A percentile compares a stretch with the other conserved stretches of the same genome.
Evolutionary conservation across 1,140 invertebrate species (phyloP).

Genomic region (Vollenhovia emeryi): DNA sequence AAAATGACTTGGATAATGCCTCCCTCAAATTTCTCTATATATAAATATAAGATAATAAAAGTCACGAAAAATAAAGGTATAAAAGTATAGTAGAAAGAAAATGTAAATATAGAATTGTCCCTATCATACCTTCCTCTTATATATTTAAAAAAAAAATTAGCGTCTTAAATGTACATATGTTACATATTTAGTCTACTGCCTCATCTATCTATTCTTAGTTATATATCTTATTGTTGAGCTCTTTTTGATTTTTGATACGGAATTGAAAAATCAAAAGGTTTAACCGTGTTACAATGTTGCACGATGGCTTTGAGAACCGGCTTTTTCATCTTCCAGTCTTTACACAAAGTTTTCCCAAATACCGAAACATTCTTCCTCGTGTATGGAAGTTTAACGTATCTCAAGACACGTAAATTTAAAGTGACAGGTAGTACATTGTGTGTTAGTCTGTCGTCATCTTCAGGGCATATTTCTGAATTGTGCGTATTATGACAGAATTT

Average conservation of each 20-base stretch:
- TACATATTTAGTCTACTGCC: neutral
- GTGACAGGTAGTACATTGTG: constrained; percentile 64
- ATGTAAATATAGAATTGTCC: constrained; percentile 11
- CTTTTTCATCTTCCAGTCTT: constrained; percentile 75
- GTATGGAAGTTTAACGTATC: constrained; percentile 56
- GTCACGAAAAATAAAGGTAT: neutral
- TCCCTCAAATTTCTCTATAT: neutral
- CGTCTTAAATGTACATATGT: neutral
- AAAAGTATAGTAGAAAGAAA: neutral
- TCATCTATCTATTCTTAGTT: neutral
- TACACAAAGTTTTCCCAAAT: constrained; percentile 86
- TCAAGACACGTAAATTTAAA: constrained; percentile 76
- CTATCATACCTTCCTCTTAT: neutral
- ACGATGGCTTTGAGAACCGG: constrained; percentile 62
- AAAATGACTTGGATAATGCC: neutral
- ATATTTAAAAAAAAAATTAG: constrained; percentile 1
- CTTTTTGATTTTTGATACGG: constrained; percentile 78
- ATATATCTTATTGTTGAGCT: constrained; percentile 15
- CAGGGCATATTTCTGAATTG: neutral
- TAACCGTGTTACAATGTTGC: constrained; percentile 63
- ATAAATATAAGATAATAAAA: neutral
- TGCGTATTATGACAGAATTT: neutral
- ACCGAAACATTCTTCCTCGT: constrained; percentile 77
- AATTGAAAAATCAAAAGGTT: constrained; percentile 86
- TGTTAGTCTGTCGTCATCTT: neutral